Base-by-base conservation (phyloP, 64 coral and sea anemone genomes). In the Platygyra sinensis region DNA sequence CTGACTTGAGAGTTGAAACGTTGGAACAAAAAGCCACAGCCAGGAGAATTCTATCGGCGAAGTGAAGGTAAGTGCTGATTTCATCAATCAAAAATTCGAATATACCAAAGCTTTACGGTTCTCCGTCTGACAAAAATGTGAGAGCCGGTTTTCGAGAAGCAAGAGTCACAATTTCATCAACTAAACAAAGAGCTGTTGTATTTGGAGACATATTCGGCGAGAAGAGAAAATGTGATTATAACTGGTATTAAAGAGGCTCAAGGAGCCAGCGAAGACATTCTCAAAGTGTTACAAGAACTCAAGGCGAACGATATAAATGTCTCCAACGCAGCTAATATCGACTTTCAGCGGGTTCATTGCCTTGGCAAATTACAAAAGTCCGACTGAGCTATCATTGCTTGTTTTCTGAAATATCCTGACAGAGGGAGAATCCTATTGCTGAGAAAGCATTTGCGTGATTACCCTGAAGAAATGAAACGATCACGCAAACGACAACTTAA, bases 191-290 rank as follows among this genome's bases (percentile, higher is more conserved):
- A 77, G 75, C 75, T 77, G 39, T 42, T 77, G 22, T 77, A 77
- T n/a, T 22, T 77, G 75, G 75, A 77, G 46, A 42, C 75, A 22
- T 52, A 77, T 42, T 77, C n/a, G n/a, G n/a, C 75, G 22, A 77
- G 75, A 77, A 77, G 75, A 77, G 75, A 77, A 77, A 77, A 77
- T 51, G 5, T 77, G 24, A 77, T 77, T 77, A 77, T 77, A 17
- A 77, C 75, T 20, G 75, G 75, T 5, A 52, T 77, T 19, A 39
- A 39, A 22, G 75, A 77, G 17, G 16, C 18, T 77, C 75, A 24
- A 77, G 42, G 52, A 16, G 75, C 16, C 52, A 51, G 39, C 18
- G 75, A 77, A 77, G 75, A 77, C 39, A 77, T 42, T 20, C 16
- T 24, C 75, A 16, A 77, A 24, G 75, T 77, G 75, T 51, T 77